These are phyloP conservation scores for Amphimedon queenslandica DNA, from an alignment of 37 sponge, comb jelly and placozoan genomes.

Conservation along the genomic window DNA sequence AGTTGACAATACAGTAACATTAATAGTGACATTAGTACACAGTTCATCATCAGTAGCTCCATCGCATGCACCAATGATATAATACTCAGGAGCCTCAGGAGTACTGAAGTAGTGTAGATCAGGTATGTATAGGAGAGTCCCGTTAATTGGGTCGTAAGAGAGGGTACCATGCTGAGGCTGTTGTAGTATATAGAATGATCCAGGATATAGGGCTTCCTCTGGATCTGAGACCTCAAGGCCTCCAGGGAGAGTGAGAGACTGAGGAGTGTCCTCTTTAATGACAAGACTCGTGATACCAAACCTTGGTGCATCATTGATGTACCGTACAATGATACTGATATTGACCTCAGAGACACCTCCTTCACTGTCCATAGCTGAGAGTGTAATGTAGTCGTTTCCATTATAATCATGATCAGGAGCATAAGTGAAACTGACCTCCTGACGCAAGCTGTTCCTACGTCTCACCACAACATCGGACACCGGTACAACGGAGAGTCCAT, in stretches of 20 bases:
- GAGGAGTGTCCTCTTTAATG: slow-evolving; percentile 51
- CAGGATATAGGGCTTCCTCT: slow-evolving; percentile 59
- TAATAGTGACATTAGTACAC: slow-evolving; percentile 49
- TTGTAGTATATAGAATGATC: slow-evolving; percentile 49
- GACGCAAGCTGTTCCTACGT: slow-evolving; percentile 22
- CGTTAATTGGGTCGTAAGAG: slow-evolving; percentile 38
- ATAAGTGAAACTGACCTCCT: slow-evolving; percentile 50
- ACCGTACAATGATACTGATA: slow-evolving; percentile 40
- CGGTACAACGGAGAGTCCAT: not conserved
- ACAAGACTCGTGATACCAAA: slow-evolving; percentile 56
- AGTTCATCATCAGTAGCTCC: slow-evolving; percentile 19
- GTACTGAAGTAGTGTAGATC: slow-evolving; percentile 37
- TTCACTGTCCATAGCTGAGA: slow-evolving; percentile 60
- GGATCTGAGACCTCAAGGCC: slow-evolving; percentile 68
- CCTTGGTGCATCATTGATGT: slow-evolving; percentile 74
- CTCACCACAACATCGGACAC: not conserved
- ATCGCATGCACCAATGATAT: slow-evolving; percentile 67
- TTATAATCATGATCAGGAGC: slow-evolving; percentile 68
- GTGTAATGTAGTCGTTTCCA: slow-evolving; percentile 43
- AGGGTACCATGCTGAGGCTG: slow-evolving; percentile 39
- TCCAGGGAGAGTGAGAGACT: slow-evolving; percentile 40
- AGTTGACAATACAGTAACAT: slow-evolving; percentile 35
- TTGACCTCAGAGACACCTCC: slow-evolving; percentile 28
- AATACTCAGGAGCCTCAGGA: slow-evolving; percentile 10
- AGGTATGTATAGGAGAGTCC: slow-evolving; percentile 53